Evolutionary conservation across 2,797 vertebrate species (phyloP), one percentile per base, ranked within the genome.

Genomic region (Onychomys leucogaster): DNA sequence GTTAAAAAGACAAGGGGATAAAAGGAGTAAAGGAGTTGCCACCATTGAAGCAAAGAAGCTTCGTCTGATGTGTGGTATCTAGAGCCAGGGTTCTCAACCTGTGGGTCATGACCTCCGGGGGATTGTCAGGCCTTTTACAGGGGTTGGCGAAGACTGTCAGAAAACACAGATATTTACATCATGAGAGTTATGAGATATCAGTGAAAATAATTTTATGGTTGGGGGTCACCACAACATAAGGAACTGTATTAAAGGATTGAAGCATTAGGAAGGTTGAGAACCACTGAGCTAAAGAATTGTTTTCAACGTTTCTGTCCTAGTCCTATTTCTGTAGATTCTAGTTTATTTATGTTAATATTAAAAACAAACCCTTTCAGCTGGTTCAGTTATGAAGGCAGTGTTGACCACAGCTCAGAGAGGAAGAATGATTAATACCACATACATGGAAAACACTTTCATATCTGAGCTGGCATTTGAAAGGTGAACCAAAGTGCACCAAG

Each of bases 301-400:
- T 87, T 71, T 52, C 25, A 71, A 6, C 37, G 34, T 69, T 87
- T 91, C 13, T 90, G 17, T 43, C n/a, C 61, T 61, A n/a, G 6
- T 41, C n/a, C 3, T 41, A 87, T 94, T 46, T 29, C 29, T 37
- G 77, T 27, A 55, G 57, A 92, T 93, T 94, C 46, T 82, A 63
- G 92, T 75, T 82, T 95, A 90, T 86, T 91, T 95, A 21, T 2
- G 46, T 89, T 46, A 73, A 61, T 43, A 57, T 88, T 57, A 46
- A 84, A 82, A 27, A 13, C 27, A 32, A 34, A 83, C 77, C 89
- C 37, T 89, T 83, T 83, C 27, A 81, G 34, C 25, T 78, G 27
- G 25, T 84, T 89, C 23, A 81, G 25, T 81, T 52, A 55, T 27
- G 57, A 82, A 90, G 21, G 46, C 81, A 83, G 61, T 32, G 21